Base-by-base conservation (phyloP, 2,113 vertebrate genomes). In the Bubalus kerabau region DNA sequence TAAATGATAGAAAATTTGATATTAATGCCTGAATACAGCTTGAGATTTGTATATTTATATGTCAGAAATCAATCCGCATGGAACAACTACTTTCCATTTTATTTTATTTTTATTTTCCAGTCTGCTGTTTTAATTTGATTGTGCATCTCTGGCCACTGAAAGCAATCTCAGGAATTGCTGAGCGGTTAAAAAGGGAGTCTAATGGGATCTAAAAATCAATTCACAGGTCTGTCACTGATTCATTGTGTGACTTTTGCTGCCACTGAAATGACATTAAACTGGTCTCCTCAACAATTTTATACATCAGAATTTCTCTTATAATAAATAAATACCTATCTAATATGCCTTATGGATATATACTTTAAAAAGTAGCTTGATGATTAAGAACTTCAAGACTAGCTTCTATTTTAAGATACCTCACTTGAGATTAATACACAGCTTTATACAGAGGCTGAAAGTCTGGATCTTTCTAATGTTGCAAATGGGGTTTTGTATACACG, bases 151-250 rank as follows among this genome's bases (percentile, higher is more conserved):
- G 93, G 67, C 62, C 92, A 94, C 92, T 95, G 90, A 95, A 98
- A 98, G 89, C 96, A 96, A 97, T 97, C 97, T 97, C 81, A 85
- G 78, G 64, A 0, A 0, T 94, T 98, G 95, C 98, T 98, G 98
- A 98, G 87, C 96, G 88, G 96, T 97, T 96, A 95, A 98, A 98
- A 97, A 97, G 74, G 87, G 21, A 95, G 71, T 91, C 96, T 98
- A 97, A 98, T 98, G 97, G 97, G 71, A 97, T 97, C 91, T 95
- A 83, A 97, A 97, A 98, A 98, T 98, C 97, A 98, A 98, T 98
- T 97, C 95, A 48, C 87, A 97, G 93, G 48, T 97, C 94, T 97
- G 95, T 83, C 80, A 94, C 74, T 90, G 85, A 92, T 94, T 91
- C 82, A 92, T 84, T 85, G 92, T 50, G 78, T 84, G 93, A 96